phyloP scores from a whole-genome alignment of 2,113 vertebrate genomes.

The Bombycilla garrulus region DNA sequence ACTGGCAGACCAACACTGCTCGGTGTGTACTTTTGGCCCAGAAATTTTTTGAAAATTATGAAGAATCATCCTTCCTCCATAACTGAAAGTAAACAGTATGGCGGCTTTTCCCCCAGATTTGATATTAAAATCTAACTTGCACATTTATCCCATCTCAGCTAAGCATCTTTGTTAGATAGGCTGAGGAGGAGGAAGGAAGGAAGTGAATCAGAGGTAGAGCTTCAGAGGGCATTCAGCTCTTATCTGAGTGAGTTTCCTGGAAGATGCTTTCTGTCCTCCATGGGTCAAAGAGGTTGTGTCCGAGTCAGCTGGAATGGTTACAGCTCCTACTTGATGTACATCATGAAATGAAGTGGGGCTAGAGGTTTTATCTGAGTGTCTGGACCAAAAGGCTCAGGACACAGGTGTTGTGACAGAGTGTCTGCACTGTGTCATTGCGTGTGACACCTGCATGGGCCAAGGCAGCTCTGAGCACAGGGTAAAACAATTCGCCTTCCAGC shows the following conservation, averaged over 20 bases:
- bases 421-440: fast-evolving
- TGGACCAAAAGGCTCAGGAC: neutral
- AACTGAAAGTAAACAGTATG: neutral
- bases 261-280: neutral
- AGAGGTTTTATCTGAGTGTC: neutral
- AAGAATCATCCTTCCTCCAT: neutral
- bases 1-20: neutral
- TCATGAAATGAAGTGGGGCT: neutral
- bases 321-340: neutral
- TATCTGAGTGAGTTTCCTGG: neutral
- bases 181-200: neutral
- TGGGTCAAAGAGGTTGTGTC: neutral
- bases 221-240: neutral
- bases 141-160: neutral
- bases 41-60: neutral
- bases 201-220: neutral
- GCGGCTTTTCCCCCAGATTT: neutral
- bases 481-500: fast-evolving
- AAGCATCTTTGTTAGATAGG: neutral
- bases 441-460: neutral
- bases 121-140: neutral
- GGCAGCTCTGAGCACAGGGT: fast-evolving
- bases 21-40: neutral
- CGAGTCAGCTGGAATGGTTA: neutral
- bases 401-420: neutral